A percentile compares a stretch with the other conserved stretches of the same genome.
Evolutionary conservation across 2,113 vertebrate genomes (phyloP).

Genomic region (Natator depressus): DNA sequence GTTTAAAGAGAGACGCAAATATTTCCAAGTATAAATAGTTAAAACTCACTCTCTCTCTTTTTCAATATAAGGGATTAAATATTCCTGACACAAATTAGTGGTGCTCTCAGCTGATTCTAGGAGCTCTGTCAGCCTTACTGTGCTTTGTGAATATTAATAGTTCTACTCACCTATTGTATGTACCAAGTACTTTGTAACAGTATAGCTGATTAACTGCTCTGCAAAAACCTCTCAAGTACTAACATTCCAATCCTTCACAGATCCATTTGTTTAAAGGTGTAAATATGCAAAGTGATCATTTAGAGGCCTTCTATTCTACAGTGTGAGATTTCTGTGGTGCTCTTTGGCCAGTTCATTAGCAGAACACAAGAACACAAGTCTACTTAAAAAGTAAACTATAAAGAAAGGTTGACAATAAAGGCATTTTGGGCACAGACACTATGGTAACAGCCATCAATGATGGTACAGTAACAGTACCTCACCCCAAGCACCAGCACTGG

Average conservation of each 20-base stretch:
- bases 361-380: constrained; percentile 36
- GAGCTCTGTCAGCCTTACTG: not conserved
- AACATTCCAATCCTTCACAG: not conserved
- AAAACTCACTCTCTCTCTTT: not conserved
- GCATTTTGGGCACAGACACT: constrained; percentile 34
- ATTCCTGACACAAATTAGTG: not conserved
- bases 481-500: constrained; percentile 13
- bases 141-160: not conserved
- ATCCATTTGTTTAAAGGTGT: not conserved
- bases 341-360: constrained; percentile 15
- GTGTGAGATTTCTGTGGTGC: not conserved
- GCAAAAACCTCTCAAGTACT: not conserved
- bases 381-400: constrained; percentile 51
- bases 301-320: not conserved
- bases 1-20: not conserved
- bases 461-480: constrained; percentile 22
- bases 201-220: not conserved
- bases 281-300: not conserved
- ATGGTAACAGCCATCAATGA: not conserved
- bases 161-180: not conserved
- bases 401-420: constrained; percentile 55
- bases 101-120: not conserved
- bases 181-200: not conserved
- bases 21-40: not conserved
- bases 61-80: not conserved